A percentile compares a stretch with the other conserved stretches of the same genome.
These are phyloP conservation scores for Solen grandis DNA, from an alignment of 1,140 invertebrate species.

Conservation along the genomic window DNA sequence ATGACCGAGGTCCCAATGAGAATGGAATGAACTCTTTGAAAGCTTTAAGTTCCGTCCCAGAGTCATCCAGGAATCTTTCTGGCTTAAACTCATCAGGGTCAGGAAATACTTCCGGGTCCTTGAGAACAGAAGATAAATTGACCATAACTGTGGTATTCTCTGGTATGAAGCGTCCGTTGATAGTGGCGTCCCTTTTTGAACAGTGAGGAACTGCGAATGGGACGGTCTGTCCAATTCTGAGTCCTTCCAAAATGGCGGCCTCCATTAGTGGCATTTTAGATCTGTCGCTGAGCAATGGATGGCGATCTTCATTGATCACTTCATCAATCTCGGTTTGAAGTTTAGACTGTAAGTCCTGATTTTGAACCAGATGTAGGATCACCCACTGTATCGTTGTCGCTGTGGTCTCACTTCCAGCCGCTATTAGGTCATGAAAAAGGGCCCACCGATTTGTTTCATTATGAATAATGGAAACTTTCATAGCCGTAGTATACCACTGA, in stretches of 20 bases:
- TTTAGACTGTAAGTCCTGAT: constrained; percentile 87
- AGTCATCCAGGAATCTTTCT: constrained; percentile 82
- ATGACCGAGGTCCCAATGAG: constrained; percentile 51
- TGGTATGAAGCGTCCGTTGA: constrained; percentile 75
- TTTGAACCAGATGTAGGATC: constrained; percentile 89
- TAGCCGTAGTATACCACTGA: neutral
- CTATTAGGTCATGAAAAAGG: constrained; percentile 91
- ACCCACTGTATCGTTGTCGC: constrained; percentile 92
- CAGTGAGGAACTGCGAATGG: constrained; percentile 76
- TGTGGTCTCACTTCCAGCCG: constrained; percentile 94
- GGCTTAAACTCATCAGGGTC: constrained; percentile 87
- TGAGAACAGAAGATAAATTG: constrained; percentile 67
- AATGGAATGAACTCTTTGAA: constrained; percentile 59
- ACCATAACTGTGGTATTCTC: constrained; percentile 61
- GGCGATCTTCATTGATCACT: constrained; percentile 34
- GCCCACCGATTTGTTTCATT: constrained; percentile 75
- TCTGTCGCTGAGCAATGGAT: constrained; percentile 42
- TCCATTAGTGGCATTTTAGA: constrained; percentile 52
- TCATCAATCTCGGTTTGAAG: constrained; percentile 93
- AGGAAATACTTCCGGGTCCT: constrained; percentile 82
- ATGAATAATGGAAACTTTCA: constrained; percentile 65
- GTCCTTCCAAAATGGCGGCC: constrained; percentile 59
- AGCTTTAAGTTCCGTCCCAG: constrained; percentile 7
- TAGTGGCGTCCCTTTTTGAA: constrained; percentile 59
- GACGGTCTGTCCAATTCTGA: constrained; percentile 52